These are phyloP conservation scores for Coranthus polyacanthus DNA, from an alignment of 2,797 vertebrate species.

Conservation along the genomic window DNA sequence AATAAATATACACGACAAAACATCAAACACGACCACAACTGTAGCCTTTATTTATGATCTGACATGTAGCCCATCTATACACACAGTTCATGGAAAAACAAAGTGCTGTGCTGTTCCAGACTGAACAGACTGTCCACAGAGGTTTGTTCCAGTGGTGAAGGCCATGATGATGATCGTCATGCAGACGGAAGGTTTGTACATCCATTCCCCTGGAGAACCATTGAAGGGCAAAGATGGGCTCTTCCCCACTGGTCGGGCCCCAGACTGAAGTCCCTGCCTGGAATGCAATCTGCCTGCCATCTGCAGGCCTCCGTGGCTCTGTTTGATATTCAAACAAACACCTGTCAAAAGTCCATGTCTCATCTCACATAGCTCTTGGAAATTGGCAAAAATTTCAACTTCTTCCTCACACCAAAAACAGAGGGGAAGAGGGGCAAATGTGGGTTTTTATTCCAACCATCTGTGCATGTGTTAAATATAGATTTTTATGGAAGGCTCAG, in stretches of 20 bases:
- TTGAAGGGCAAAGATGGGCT: constrained; percentile 52
- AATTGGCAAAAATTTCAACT: constrained; percentile 76
- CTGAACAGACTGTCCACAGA: constrained; percentile 47
- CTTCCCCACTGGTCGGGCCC: constrained; percentile 54
- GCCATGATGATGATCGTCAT: constrained; percentile 43
- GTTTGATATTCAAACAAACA: constrained; percentile 87
- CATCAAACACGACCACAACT: constrained; percentile 19
- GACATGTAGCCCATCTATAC: constrained; percentile 40
- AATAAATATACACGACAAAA: constrained; percentile 20
- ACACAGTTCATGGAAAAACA: constrained; percentile 59
- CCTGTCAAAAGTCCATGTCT: constrained; percentile 81
- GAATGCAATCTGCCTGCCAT: constrained; percentile 85
- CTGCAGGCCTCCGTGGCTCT: constrained; percentile 80
- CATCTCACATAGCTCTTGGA: constrained; percentile 77
- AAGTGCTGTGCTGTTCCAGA: constrained; percentile 31
- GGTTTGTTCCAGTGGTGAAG: constrained; percentile 37
- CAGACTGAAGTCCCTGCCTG: constrained; percentile 77
- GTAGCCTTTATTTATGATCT: constrained; percentile 24
- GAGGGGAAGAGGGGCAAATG: constrained; percentile 64
- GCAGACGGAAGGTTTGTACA: constrained; percentile 48
- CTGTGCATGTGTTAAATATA: constrained; percentile 81
- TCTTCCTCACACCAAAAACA: constrained; percentile 64
- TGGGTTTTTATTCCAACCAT: constrained; percentile 78
- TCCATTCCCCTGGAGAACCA: constrained; percentile 63
- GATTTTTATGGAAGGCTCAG: constrained; percentile 76